These are phyloP conservation scores for Sorex fumeus DNA, from an alignment of 2,113 vertebrate genomes.

Conservation along the genomic window DNA sequence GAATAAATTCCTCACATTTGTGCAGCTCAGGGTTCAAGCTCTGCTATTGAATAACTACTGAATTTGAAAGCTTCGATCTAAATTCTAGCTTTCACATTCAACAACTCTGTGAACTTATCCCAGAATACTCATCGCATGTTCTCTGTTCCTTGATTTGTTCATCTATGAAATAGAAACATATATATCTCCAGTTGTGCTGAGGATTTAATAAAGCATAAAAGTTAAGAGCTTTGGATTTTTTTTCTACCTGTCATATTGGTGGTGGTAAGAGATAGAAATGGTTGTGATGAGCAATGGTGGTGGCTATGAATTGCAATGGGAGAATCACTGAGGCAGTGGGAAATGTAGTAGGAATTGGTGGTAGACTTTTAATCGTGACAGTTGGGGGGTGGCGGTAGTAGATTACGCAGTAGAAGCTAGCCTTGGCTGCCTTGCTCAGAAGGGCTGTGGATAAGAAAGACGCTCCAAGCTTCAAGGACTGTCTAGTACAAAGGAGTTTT, in stretches of 20 bases:
- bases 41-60: too few relatives aligned
- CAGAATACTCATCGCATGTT: neutral
- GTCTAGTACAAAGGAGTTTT: conserved; percentile 70
- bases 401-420: neutral
- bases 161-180: neutral
- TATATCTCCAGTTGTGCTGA: neutral
- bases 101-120: neutral
- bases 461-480: conserved; percentile 66
- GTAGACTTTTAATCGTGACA: neutral
- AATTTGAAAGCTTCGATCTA: conserved; percentile 38
- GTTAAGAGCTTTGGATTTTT: neutral
- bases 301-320: neutral
- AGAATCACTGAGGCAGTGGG: neutral
- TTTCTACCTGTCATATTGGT: neutral
- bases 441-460: conserved; percentile 24
- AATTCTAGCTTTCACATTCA: conserved; percentile 6
- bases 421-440: conserved; percentile 10
- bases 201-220: neutral
- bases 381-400: neutral
- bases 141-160: neutral
- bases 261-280: neutral
- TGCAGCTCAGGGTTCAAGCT: too few relatives aligned
- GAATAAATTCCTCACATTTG: too few relatives aligned
- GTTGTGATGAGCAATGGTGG: neutral
- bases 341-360: neutral